Base-by-base conservation (phyloP, 2,888 invertebrate genomes). In the Nesidiocoris tenuis region DNA sequence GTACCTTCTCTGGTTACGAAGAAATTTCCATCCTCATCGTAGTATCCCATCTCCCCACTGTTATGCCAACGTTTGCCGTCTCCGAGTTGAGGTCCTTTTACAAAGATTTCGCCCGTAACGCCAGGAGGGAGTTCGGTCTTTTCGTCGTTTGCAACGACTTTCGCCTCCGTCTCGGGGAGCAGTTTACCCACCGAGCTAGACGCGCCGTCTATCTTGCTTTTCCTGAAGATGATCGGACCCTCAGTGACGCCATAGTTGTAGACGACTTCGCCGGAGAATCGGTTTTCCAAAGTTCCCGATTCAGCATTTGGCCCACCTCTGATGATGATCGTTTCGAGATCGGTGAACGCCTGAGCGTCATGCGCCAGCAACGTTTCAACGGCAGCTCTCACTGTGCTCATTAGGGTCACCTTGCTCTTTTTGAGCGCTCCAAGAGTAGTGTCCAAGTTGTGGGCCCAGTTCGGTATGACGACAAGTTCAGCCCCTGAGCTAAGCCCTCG, bases 21-120 rank as follows among this genome's bases (percentile, higher is more conserved):
- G 78, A 84, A 84, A 77, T 82, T 82, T 0, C 84, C 84, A 19
- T 85, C 83, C 18, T 83, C 83, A 81, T 93, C 91, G 81, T 89
- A 90, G 82, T 90, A 90, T 0, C 88, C 91, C 16, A 93, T 88
- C 82, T 93, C 93, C 1, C 93, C 91, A 0, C 90, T 91, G 81
- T 90, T 90, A 9, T 93, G 84, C 92, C 93, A 94, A 17, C 92
- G 92, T 0, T 92, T 90, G 5, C 85, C 84, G 81, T 90, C 72
- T 0, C 76, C 77, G 2, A 78, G 25, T 67, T 79, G 79, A 12
- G 79, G 79, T 1, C 79, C 79, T 57, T 75, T 72, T 0, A 75
- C 77, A 18, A 70, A 76, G 17, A 79, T 79, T 56, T 77, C 77
- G 3, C 79, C 79, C 19, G 75, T 63, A 5, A 57, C 22, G 63